Base-by-base conservation (phyloP, 2,888 invertebrate species). In the Euphydryas editha region DNA sequence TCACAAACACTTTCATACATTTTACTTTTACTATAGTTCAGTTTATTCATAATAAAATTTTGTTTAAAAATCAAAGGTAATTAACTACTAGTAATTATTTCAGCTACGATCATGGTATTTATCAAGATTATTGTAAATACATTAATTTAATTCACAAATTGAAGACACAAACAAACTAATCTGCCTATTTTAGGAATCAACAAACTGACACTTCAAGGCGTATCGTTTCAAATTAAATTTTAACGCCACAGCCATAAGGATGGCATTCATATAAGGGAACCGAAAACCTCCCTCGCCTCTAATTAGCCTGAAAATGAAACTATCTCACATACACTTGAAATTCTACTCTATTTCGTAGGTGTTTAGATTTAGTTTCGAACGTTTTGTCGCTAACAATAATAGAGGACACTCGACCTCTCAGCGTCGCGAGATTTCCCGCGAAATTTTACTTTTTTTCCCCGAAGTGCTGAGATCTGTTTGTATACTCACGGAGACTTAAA, bases 301-400 rank as follows among this genome's bases (percentile, higher is more conserved):
- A 90, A 91, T 91, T 91, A 92, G 91, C 91, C 84, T 89, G 84
- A 86, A 88, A 89, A 87, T 83, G 81, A 82, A 81, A 81, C 78
- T 80, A 77, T 75, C 71, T 57, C 54, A 47, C 30, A 59, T 51
- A 21, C 67, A 67, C 64, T 66, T 67, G 56, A 79, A 71, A 75
- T 66, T 75, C 65, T 72, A 73, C 81, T 76, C 74, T 87, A 80
- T 69, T 21, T 1, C 13, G 8, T n/a, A 13, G n/a, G 20, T 1
- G 6, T 54, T 81, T 84, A 74, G 78, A 83, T 76, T 72, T 69
- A 59, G 65, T 79, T 81, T 75, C 13, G 69, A 61, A 70, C 59
- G 47, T 39, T 13, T 59, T 39, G 2, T 17, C 13, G 13, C 62
- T 62, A 73, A 80, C 78, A 86, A 89, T 90, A 88, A 87, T 87